Conservation (phyloP, 2,113 vertebrate genomes). For the Cinclus mexicanus region DNA sequence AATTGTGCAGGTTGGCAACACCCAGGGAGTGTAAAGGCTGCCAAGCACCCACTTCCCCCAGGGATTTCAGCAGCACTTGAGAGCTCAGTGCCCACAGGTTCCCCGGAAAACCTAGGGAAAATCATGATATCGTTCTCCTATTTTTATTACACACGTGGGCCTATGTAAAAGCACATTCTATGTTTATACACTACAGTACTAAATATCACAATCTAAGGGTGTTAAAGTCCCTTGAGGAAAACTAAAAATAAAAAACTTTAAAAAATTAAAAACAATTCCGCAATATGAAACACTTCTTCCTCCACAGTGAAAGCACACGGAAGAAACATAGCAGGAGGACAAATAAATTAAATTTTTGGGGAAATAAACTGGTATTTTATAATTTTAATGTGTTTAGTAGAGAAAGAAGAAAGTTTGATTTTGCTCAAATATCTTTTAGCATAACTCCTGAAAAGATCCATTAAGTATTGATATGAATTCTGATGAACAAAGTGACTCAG, state of each 20-base stretch:
- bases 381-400: not conserved
- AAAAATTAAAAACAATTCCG: too few species aligned
- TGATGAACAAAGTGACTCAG: not conserved
- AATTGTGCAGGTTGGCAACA: not conserved
- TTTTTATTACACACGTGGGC: not conserved
- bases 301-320: not conserved
- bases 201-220: not conserved
- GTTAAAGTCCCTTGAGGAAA: not conserved
- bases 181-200: not conserved
- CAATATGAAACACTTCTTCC: not conserved
- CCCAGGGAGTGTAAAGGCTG: not conserved
- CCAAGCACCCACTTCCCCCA: not conserved
- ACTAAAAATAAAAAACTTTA: not conserved
- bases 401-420: not conserved
- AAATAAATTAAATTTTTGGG: not conserved
- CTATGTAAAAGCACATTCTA: not conserved
- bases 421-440: not conserved
- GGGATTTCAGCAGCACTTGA: not conserved
- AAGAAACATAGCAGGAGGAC: fast-evolving
- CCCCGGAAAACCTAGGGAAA: not conserved
- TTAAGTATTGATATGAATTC: not conserved
- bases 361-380: not conserved
- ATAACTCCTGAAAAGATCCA: not conserved
- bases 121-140: fast-evolving
- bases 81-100: not conserved